These are phyloP conservation scores for Endomychus coccineus DNA, from an alignment of 2,888 invertebrate species.

Conservation along the genomic window DNA sequence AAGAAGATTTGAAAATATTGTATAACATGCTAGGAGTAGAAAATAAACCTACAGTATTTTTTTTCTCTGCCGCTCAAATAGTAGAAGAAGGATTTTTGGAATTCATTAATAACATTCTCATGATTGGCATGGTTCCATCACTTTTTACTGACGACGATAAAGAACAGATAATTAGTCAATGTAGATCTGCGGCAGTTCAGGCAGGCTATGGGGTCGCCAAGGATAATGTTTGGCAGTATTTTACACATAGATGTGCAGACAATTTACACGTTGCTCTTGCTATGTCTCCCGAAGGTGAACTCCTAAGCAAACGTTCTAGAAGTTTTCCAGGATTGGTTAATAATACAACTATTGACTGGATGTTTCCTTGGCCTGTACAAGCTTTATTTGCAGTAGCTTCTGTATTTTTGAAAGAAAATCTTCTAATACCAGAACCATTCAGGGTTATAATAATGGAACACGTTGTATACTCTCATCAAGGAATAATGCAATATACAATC, in stretches of 20 bases:
- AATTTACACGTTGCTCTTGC: conserved; percentile 86
- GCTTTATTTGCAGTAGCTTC: conserved; percentile 83
- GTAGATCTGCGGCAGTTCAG: conserved; percentile 61
- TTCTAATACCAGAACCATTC: conserved; percentile 34
- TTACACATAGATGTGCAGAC: conserved; percentile 65
- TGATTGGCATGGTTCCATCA: conserved; percentile 78
- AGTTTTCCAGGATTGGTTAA: conserved; percentile 90
- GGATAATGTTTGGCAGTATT: conserved; percentile 82
- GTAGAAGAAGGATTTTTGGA: conserved; percentile 80
- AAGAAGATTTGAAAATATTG: conserved; percentile 78
- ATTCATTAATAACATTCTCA: conserved; percentile 84
- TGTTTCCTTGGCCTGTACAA: conserved; percentile 89
- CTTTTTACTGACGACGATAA: conserved; percentile 85
- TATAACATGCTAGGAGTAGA: conserved; percentile 73
- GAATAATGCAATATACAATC: conserved; percentile 61
- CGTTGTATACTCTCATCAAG: conserved; percentile 78
- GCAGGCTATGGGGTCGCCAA: conserved; percentile 68
- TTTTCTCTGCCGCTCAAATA: conserved; percentile 78
- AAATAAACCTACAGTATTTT: conserved; percentile 69
- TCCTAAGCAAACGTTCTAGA: conserved; percentile 73
- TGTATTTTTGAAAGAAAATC: conserved; percentile 66
- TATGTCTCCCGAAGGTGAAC: conserved; percentile 84
- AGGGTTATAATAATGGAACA: conserved; percentile 70
- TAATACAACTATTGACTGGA: conserved; percentile 89
- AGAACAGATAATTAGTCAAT: conserved; percentile 64